Conservation (phyloP, 1,140 invertebrate species). For the Eciton burchellii region DNA sequence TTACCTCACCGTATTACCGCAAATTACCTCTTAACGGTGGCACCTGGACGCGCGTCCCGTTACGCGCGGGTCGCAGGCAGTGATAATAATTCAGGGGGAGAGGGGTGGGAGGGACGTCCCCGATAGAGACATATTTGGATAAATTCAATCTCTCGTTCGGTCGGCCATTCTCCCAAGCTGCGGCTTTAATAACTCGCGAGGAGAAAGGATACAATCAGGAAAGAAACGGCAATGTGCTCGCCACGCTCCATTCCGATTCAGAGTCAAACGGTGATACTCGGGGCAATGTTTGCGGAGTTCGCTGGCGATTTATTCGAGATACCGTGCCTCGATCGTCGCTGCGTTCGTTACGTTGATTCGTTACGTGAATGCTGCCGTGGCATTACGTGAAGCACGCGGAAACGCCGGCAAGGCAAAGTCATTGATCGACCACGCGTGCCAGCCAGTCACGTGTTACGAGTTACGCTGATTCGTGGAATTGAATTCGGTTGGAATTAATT, state of each 20-base stretch:
- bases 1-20: not conserved
- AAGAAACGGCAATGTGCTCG: not conserved
- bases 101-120: no score
- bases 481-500: conserved; percentile 72
- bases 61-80: not conserved
- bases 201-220: not conserved
- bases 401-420: conserved; percentile 33
- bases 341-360: conserved; percentile 31
- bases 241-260: no score
- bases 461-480: conserved; percentile 68
- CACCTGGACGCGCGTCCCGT: not conserved
- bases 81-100: not conserved
- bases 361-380: conserved; percentile 22
- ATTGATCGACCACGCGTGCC: conserved; percentile 64
- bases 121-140: not conserved
- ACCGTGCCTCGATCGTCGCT: not conserved
- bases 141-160: not conserved
- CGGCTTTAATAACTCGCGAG: not conserved
- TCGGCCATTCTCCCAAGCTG: not conserved
- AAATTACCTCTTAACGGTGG: not conserved
- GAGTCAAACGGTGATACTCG: no score
- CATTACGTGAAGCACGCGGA: conserved; percentile 17
- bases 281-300: not conserved
- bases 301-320: not conserved
- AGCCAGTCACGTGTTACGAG: conserved; percentile 66